Conservation (phyloP, 2,888 invertebrate species). For the Hemicrepidius hirtus region DNA sequence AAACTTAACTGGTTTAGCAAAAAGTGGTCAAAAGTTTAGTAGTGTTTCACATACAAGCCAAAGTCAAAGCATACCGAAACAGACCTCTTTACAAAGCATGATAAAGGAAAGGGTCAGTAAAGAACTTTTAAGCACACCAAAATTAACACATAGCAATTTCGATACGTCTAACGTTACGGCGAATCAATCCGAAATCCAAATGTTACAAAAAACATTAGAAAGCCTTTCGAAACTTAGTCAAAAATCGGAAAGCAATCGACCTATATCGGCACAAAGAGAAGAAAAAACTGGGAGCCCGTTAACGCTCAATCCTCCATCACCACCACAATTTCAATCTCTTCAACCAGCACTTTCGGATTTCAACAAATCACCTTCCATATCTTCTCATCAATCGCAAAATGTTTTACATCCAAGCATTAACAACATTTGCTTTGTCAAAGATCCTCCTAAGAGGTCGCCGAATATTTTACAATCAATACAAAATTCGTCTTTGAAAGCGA, state of each 20-base stretch:
- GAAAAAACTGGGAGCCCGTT: conserved; percentile 52
- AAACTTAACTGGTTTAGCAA: conserved; percentile 47
- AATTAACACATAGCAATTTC: conserved; percentile 32
- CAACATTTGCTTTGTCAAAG: conserved; percentile 67
- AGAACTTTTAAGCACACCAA: conserved; percentile 42
- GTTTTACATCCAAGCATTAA: conserved; percentile 68
- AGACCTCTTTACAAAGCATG: conserved; percentile 44
- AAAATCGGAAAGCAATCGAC: conserved; percentile 38
- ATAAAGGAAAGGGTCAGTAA: conserved; percentile 48
- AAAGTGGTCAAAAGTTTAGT: conserved; percentile 32
- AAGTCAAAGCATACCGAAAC: conserved; percentile 43
- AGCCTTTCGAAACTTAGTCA: conserved; percentile 52
- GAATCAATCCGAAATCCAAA: conserved; percentile 44
- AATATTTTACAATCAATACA: conserved; percentile 63
- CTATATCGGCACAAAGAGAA: conserved; percentile 55
- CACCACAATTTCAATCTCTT: conserved; percentile 68
- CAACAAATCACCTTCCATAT: conserved; percentile 63
- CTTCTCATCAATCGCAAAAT: conserved; percentile 61
- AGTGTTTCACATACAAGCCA: conserved; percentile 35
- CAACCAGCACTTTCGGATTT: conserved; percentile 62
- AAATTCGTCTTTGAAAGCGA: conserved; percentile 56
- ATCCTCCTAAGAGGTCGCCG: conserved; percentile 64
- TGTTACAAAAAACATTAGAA: conserved; percentile 52
- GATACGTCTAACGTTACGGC: conserved; percentile 8
- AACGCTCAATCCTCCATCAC: conserved; percentile 60